These are phyloP conservation scores for Poeciliopsis retropinna DNA, from an alignment of 2,113 vertebrate species.

Conservation along the genomic window DNA sequence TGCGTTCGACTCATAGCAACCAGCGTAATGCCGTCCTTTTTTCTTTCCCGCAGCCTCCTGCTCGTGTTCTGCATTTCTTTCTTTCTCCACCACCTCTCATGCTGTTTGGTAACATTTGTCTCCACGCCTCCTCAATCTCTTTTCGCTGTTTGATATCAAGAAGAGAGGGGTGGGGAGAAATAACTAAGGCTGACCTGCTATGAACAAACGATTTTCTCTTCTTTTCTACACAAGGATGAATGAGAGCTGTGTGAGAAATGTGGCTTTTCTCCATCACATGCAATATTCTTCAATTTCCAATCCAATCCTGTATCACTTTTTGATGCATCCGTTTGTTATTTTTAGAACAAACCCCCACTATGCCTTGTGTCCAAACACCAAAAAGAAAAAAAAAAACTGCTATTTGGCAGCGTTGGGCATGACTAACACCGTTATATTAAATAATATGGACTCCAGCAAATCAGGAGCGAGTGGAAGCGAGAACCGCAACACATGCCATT, in stretches of 20 bases:
- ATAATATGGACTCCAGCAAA: slow-evolving; percentile 37
- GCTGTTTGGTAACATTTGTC: slow-evolving; percentile 60
- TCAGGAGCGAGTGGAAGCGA: slow-evolving; percentile 20
- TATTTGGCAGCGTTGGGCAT: slow-evolving; percentile 23
- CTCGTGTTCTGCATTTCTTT: slow-evolving; percentile 32
- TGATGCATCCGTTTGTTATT: slow-evolving; percentile 1
- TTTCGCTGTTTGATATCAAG: slow-evolving; percentile 54
- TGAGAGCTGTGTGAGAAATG: not conserved
- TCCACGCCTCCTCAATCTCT: slow-evolving; percentile 61
- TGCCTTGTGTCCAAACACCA: slow-evolving; percentile 18
- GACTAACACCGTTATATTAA: slow-evolving; percentile 18
- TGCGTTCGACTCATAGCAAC: slow-evolving; percentile 23
- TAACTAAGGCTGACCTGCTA: slow-evolving; percentile 41
- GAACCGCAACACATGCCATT: slow-evolving; percentile 16
- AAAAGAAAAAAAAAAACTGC: not conserved
- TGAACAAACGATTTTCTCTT: slow-evolving; percentile 36
- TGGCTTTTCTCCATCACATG: slow-evolving; percentile 23
- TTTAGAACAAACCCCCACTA: slow-evolving; percentile 15
- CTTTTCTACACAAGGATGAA: slow-evolving; percentile 8
- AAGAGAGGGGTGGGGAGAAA: slow-evolving; percentile 19
- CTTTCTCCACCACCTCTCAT: slow-evolving; percentile 8
- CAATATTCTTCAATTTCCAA: slow-evolving; percentile 23
- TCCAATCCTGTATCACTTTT: slow-evolving; percentile 9
- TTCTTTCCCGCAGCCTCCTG: slow-evolving; percentile 41
- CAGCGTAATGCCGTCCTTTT: slow-evolving; percentile 38